Evolutionary conservation across 2,113 vertebrate species (phyloP).

Genomic region (Danionella cerebrum): DNA sequence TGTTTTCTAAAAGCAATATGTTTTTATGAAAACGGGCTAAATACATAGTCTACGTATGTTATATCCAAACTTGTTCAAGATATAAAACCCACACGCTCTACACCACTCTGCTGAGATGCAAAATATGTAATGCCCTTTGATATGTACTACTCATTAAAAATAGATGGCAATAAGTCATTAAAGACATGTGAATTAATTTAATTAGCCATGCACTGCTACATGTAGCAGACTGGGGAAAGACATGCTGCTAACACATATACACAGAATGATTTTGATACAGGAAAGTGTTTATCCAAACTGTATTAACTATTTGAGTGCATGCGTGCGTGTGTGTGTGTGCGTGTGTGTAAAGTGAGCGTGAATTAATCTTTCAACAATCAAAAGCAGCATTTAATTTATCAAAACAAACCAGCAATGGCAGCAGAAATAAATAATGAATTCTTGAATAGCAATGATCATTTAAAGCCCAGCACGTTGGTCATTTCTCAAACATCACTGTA

Average conservation of each 20-base stretch:
- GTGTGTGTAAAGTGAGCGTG: conserved; percentile 9
- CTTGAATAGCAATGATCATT: neutral
- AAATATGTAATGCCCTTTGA: conserved; percentile 61
- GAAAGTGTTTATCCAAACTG: conserved; percentile 29
- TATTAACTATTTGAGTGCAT: neutral
- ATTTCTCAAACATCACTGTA: neutral
- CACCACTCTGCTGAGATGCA: conserved; percentile 5
- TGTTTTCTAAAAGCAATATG: too few species aligned
- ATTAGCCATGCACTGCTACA: conserved; percentile 49
- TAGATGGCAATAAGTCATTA: conserved; percentile 70
- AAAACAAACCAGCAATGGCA: conserved; percentile 66
- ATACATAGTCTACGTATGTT: too few species aligned
- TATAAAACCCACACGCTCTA: neutral
- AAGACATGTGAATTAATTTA: conserved; percentile 69
- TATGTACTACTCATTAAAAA: conserved; percentile 70
- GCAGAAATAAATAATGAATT: conserved; percentile 53
- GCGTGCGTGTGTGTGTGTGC: conserved; percentile 9
- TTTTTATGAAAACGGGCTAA: too few species aligned
- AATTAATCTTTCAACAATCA: conserved; percentile 62
- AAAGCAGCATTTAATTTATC: conserved; percentile 68
- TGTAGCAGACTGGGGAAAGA: conserved; percentile 12
- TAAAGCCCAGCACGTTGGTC: neutral
- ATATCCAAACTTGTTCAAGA: neutral
- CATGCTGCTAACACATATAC: conserved; percentile 56
- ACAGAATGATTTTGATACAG: conserved; percentile 47